These are phyloP conservation scores for Craseonycteris thonglongyai DNA, from an alignment of 2,113 vertebrate species.

Conservation along the genomic window DNA sequence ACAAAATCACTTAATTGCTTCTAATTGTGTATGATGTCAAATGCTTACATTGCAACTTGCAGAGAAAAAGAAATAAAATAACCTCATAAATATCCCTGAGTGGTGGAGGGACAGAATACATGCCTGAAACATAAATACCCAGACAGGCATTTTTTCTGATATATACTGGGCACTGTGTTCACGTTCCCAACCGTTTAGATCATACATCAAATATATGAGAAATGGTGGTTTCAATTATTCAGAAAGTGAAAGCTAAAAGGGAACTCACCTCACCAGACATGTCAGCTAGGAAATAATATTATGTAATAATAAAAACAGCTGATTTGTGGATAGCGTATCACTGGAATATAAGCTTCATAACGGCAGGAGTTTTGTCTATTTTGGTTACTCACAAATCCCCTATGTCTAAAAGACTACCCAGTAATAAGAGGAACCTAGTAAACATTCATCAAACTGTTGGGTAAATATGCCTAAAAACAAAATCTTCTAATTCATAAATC, in stretches of 20 bases:
- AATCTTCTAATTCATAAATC: background rate
- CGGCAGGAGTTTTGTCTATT: background rate
- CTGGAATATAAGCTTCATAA: background rate
- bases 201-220: background rate
- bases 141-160: background rate
- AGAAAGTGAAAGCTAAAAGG: background rate
- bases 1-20: background rate
- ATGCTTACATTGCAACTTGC: background rate
- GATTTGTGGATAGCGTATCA: background rate
- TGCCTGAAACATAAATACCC: background rate
- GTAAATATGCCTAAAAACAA: background rate
- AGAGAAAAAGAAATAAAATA: background rate
- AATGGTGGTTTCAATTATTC: background rate
- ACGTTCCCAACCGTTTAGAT: background rate
- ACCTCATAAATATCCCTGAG: background rate
- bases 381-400: background rate
- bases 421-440: background rate
- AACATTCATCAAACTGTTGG: background rate
- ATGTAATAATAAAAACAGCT: background rate
- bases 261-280: background rate
- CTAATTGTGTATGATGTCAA: background rate
- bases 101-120: background rate
- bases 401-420: background rate
- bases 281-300: background rate
- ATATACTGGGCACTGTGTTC: background rate